Base-by-base conservation (phyloP, 2,888 invertebrate genomes). In the Notodonta dromedarius region DNA sequence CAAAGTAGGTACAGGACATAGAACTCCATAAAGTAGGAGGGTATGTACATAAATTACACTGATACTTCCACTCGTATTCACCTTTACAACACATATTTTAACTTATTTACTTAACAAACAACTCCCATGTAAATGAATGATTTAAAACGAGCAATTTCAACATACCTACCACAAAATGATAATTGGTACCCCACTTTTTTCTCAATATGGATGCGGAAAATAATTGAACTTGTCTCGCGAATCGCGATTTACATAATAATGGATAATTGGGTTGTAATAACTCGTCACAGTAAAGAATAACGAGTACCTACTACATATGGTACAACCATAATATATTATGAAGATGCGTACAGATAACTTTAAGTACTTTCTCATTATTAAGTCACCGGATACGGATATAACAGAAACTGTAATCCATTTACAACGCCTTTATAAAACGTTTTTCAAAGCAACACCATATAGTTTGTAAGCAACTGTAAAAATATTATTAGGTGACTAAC, bases 161-260 rank as follows among this genome's bases (percentile, higher is more conserved):
- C 58, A 60, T 24, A 44, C 24, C 24, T 24, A 44, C 24, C 24
- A 52, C 11, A 56, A 59, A 39, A 57, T 59, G 16, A 56, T 39
- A 58, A 53, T 58, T 24, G 5, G 24, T 32, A 32, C 24, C 46
- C 42, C 54, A 55, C 57, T n/a, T 46, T 40, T 53, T 39, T 16
- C 62, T 56, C 32, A 32, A 9, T 5, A 39, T 48, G 53, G 42
- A 50, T 44, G 40, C 14, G 44, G 24, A 50, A 35, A 39, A 39
- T 62, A 56, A 65, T 58, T 58, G 65, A 42, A 46, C 13, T 35
- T 56, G 24, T 44, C 35, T 39, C 46, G 58, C 51, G 35, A 35
- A 35, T n/a, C n/a, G n/a, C 24, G 40, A 59, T 62, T 54, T 56
- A 50, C 50, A 60, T 65, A 62, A 65, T 65, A 16, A 58, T n/a